These are phyloP conservation scores for Barnardius zonarius DNA, from an alignment of 2,113 vertebrate species.

Conservation along the genomic window DNA sequence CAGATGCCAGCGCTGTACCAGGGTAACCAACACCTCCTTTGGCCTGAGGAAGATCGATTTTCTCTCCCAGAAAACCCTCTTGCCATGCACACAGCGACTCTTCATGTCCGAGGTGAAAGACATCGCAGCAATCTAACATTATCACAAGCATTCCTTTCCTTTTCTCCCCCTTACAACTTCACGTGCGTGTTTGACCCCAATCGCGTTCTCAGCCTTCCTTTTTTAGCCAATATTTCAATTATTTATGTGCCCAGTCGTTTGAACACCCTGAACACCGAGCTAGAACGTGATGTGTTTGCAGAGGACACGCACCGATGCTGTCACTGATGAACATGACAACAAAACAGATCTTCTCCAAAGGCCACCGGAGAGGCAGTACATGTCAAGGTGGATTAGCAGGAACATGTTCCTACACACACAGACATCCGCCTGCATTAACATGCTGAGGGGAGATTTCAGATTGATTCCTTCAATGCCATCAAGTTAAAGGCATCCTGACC, in stretches of 20 bases:
- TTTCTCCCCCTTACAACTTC: neutral
- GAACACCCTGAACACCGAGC: neutral
- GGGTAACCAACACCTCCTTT: neutral
- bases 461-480: neutral
- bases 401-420: neutral
- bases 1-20: neutral
- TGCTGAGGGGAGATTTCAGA: neutral
- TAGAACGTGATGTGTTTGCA: neutral
- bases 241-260: neutral
- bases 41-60: neutral
- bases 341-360: neutral
- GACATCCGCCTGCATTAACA: neutral
- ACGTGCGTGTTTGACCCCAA: neutral
- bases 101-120: rapidly evolving
- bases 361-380: neutral
- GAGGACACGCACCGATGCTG: rapidly evolving
- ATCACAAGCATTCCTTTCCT: neutral
- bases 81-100: rapidly evolving
- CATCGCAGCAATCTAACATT: neutral
- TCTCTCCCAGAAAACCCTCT: neutral
- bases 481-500: neutral
- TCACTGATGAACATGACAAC: neutral
- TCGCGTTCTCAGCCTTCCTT: neutral
- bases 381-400: neutral
- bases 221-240: neutral